Evolutionary conservation across 2,888 invertebrate genomes (phyloP), one percentile per base, ranked within the genome.

Genomic region (Globia sparganii): DNA sequence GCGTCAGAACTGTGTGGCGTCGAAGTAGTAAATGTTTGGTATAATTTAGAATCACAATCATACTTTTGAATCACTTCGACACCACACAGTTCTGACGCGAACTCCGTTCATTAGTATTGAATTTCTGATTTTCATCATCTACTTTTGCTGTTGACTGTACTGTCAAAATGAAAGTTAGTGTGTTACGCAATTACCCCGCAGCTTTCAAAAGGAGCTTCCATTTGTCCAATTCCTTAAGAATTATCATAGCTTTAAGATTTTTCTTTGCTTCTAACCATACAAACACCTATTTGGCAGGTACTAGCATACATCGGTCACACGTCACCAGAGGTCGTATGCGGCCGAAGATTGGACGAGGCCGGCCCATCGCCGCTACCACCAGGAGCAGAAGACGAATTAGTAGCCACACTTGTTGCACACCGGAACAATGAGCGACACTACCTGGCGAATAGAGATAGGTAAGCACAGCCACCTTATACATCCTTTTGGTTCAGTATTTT

Each of bases 291-390:
- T 64, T 13, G 46, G 49, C 70, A 99, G 99, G 97, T 99, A 80
- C 96, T 99, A 78, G 98, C 98, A 88, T 99, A 99, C 95, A 98
- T 99, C 90, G 99, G 99, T 0, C 97, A 98, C 93, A 98, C 99
- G 3, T 99, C 99, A 89, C 98, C 99, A 0, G 99, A 99, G 93
- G 98, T 99, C 91, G 95, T 98, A 76, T 94, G 95, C 85, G 98
- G 98, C 53, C 97, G 94, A 74, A 97, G 98, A 64, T 96, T 99
- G 81, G 99, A 99, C 94, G 97, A 98, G 80, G 98, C 99, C 3
- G 98, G 98, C 53, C 96, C 97, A 67, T 97, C 98, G 65, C 98
- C 98, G 0, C 96, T 99, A 84, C 97, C 98, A 73, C 96, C 97
- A 34, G 98, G 98, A 81, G 96, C 98, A 2, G 99, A 99, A 94